These are phyloP conservation scores for Rhagophthalmus giganteus DNA, from an alignment of 2,888 invertebrate species.

Conservation along the genomic window DNA sequence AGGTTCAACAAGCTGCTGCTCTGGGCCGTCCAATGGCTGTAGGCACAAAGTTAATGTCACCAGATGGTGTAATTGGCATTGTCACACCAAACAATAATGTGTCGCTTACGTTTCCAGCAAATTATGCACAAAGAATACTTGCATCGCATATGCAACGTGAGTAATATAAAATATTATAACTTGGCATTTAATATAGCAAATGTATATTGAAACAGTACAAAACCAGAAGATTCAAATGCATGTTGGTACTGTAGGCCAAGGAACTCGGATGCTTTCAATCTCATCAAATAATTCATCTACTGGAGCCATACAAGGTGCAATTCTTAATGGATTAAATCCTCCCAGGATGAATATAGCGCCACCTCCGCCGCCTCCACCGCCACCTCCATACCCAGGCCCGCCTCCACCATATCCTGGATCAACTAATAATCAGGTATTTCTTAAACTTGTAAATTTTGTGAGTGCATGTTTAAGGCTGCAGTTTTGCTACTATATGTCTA, in stretches of 20 bases:
- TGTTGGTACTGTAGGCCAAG: slow-evolving; percentile 40
- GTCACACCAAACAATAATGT: slow-evolving; percentile 67
- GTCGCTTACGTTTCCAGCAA: slow-evolving; percentile 60
- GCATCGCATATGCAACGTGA: slow-evolving; percentile 46
- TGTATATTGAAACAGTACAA: too few species aligned
- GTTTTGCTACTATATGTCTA: slow-evolving; percentile 11
- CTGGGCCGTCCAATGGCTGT: slow-evolving; percentile 61
- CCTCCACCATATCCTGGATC: slow-evolving; percentile 65
- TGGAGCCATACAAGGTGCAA: slow-evolving; percentile 23
- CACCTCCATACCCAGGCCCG: slow-evolving; percentile 68
- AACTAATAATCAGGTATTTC: slow-evolving; percentile 18
- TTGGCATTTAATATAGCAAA: too few species aligned
- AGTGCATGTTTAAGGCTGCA: slow-evolving; percentile 25
- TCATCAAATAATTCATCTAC: slow-evolving; percentile 13
- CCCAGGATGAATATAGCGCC: slow-evolving; percentile 35
- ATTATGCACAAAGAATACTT: slow-evolving; percentile 49
- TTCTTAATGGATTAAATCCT: slow-evolving; percentile 35
- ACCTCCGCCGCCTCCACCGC: slow-evolving; percentile 55
- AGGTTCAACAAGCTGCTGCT: slow-evolving; percentile 68
- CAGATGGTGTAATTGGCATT: slow-evolving; percentile 68
- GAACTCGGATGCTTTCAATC: slow-evolving; percentile 42
- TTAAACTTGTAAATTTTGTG: too few species aligned
- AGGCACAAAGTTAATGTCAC: slow-evolving; percentile 59
- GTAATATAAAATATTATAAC: too few species aligned
- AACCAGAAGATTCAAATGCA: slow-evolving; percentile 54